phyloP scores from a whole-genome alignment of 2,113 vertebrate species.

The Bagarius yarrelli region DNA sequence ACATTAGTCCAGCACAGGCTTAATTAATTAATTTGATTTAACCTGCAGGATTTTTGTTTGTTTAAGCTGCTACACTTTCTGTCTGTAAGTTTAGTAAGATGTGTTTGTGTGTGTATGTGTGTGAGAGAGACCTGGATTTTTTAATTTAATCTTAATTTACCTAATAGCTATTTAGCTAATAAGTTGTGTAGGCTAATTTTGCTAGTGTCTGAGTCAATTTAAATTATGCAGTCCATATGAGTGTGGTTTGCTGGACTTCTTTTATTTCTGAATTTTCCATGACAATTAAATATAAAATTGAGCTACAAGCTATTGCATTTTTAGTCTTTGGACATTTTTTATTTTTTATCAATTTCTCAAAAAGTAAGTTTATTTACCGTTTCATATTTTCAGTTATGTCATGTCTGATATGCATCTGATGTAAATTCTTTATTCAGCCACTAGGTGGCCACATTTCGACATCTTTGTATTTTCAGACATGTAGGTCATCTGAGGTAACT shows the following conservation, averaged over 20 bases:
- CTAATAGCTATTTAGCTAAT: neutral
- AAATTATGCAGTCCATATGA: neutral
- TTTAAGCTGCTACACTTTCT: neutral
- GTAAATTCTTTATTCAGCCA: neutral
- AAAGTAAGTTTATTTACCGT: neutral
- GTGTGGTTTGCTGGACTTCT: neutral
- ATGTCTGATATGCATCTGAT: neutral
- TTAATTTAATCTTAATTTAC: too few relatives aligned
- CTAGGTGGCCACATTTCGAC: conserved; percentile 36
- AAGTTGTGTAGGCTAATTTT: neutral
- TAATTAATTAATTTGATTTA: neutral
- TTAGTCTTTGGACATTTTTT: neutral
- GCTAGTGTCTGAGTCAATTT: neutral
- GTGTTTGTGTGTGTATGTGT: neutral
- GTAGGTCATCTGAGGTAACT: too few relatives aligned
- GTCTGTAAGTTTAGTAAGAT: neutral
- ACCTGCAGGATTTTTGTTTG: neutral
- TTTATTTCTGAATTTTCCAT: neutral
- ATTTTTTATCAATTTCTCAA: neutral
- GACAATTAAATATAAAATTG: neutral
- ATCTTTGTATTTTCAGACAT: neutral
- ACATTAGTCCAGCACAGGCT: too few relatives aligned
- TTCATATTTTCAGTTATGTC: neutral
- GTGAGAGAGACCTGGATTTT: neutral
- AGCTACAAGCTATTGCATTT: neutral